These are phyloP conservation scores for Acridotheres tristis DNA, from an alignment of 2,797 vertebrate genomes.

Conservation along the genomic window DNA sequence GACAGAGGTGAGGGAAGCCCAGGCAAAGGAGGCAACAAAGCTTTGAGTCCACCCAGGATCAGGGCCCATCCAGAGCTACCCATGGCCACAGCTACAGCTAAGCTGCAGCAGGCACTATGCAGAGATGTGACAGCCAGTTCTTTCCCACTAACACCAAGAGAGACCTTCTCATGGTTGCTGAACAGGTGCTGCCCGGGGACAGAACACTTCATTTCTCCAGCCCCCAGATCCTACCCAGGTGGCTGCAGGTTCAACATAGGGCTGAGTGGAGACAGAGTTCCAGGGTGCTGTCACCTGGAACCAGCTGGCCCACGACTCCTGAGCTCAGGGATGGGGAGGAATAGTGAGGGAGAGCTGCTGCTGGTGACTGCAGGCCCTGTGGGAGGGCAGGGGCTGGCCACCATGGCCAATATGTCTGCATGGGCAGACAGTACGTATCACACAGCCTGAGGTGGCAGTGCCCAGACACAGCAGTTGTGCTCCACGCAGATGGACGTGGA, in stretches of 20 bases:
- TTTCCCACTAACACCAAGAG: neutral
- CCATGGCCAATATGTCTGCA: too few species aligned
- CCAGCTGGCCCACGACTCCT: neutral
- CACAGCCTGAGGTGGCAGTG: accelerated
- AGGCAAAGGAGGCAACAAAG: neutral
- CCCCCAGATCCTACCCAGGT: neutral
- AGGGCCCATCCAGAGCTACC: neutral
- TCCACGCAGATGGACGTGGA: accelerated
- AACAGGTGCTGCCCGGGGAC: neutral
- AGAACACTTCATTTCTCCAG: neutral
- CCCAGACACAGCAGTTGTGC: accelerated
- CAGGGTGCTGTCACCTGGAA: neutral
- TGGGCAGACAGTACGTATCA: too few species aligned
- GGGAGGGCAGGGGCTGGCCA: neutral
- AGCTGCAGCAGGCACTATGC: neutral
- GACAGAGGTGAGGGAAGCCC: neutral
- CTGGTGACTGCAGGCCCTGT: neutral
- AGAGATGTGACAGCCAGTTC: neutral
- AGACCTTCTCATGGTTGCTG: neutral
- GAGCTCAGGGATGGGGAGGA: neutral
- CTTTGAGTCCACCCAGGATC: neutral
- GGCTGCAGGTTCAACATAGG: neutral
- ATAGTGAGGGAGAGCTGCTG: neutral
- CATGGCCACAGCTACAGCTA: neutral
- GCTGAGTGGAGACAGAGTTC: neutral